Base-by-base conservation (phyloP, 1,140 invertebrate species). In the Augochlora pura region DNA sequence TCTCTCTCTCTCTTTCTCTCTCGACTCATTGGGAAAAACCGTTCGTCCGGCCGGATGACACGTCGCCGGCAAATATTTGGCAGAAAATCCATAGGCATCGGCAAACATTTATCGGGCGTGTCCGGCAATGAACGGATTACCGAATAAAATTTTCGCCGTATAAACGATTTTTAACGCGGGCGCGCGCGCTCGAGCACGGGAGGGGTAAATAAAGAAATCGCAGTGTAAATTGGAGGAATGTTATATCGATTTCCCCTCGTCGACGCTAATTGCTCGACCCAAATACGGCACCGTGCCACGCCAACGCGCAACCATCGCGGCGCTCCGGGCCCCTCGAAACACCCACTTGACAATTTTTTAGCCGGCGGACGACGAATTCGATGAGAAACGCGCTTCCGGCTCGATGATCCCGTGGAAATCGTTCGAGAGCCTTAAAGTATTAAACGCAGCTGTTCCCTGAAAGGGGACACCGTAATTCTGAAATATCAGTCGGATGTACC, bases 61-160 rank as follows among this genome's bases (percentile, higher is more conserved):
- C 68, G 76, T 77, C 68, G 76, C 32, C 60, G 38, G 59, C 60
- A 77, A 77, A 77, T 77, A 77, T 77, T 77, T 77, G 76, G 68
- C 76, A 71, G 76, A 77, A 77, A 77, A 77, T 77, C 76, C 68
- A 71, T 77, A 71, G 76, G 27, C 60, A 49, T 25, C 9, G 68
- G 76, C 67, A 71, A 77, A 77, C 76, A 71, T 77, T 77, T 64
- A 71, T 72, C 42, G 67, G 46, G 18, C n/a, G 7, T 42, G 65
- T 25, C 38, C 68, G 46, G 21, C 67, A 62, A 77, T 52, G 57
- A 70, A 67, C 75, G 75, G 69, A 77, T 77, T 77, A 77, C 57
- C 75, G 67, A 42, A 77, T 77, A 71, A 77, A 77, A 77, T 77
- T 72, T 71, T 5, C 68, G 39, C 6, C 12, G 54, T 70, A 71